A percentile compares a stretch with the other conserved stretches of the same genome.
Evolutionary conservation across 2,797 vertebrate genomes (phyloP).

Genomic region (Rhinogobio ventralis): DNA sequence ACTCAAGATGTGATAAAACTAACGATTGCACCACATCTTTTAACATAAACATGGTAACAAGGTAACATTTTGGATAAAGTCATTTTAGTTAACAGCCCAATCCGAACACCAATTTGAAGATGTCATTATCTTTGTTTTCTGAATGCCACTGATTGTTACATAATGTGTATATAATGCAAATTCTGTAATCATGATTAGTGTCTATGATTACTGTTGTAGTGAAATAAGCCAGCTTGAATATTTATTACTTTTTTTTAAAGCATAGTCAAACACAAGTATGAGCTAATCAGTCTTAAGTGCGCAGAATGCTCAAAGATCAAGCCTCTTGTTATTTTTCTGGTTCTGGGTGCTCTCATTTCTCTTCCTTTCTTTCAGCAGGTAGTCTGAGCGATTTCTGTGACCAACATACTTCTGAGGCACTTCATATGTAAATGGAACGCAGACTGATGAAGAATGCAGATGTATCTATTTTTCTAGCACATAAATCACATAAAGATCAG

Average conservation of each 20-base stretch:
- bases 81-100: not conserved
- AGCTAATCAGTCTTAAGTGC: conserved; percentile 42
- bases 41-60: too few relatives aligned
- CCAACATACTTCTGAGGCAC: conserved; percentile 15
- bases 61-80: conserved; percentile 4
- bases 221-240: conserved; percentile 30
- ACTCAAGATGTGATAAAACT: too few relatives aligned
- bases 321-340: conserved; percentile 35
- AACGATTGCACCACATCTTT: too few relatives aligned
- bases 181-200: not conserved
- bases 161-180: conserved; percentile 26
- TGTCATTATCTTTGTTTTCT: conserved; percentile 15
- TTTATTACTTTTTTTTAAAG: conserved; percentile 23
- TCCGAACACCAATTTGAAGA: not conserved
- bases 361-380: conserved; percentile 37
- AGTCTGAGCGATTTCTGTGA: conserved; percentile 11
- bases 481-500: conserved; percentile 9
- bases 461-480: not conserved
- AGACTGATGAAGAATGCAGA: conserved; percentile 31
- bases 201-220: conserved; percentile 17
- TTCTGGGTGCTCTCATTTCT: not conserved
- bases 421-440: conserved; percentile 23
- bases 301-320: conserved; percentile 14
- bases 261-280: conserved; percentile 29
- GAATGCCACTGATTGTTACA: conserved; percentile 33